Evolutionary conservation across 2,888 invertebrate species (phyloP).

Genomic region (Cryptosula pallasiana): DNA sequence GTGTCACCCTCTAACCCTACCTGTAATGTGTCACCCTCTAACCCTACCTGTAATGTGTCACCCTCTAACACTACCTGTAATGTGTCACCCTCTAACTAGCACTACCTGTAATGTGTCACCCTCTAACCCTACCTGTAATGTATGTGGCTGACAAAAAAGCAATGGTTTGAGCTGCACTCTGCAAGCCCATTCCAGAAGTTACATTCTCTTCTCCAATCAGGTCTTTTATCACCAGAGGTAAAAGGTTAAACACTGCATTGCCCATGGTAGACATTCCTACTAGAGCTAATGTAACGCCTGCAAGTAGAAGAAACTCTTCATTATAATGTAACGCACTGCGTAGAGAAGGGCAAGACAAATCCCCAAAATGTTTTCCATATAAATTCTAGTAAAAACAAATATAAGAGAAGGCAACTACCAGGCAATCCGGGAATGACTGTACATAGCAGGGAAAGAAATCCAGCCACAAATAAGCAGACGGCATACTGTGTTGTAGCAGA

Average conservation of each 20-base stretch:
- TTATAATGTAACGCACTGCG: no score
- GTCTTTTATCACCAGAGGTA: neutral
- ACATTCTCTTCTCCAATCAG: slow-evolving; percentile 12
- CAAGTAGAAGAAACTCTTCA: no score
- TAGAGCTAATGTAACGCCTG: neutral
- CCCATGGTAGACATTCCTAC: neutral
- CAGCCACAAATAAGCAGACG: slow-evolving; percentile 5
- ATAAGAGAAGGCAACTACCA: neutral
- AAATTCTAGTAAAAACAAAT: no score
- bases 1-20: no score
- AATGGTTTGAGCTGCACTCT: neutral
- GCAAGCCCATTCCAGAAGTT: slow-evolving; percentile 7
- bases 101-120: no score
- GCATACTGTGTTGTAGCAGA: neutral
- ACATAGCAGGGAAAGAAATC: neutral
- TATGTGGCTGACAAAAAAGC: neutral
- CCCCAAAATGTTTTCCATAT: no score
- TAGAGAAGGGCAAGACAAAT: no score
- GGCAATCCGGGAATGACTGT: neutral
- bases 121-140: neutral
- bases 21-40: no score
- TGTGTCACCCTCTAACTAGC: no score
- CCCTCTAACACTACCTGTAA: no score
- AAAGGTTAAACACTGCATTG: neutral
- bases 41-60: no score